A percentile compares a stretch with the other conserved stretches of the same genome.
phyloP scores from a whole-genome alignment of 2,797 vertebrate species.

The Leptoclinus maculatus region DNA sequence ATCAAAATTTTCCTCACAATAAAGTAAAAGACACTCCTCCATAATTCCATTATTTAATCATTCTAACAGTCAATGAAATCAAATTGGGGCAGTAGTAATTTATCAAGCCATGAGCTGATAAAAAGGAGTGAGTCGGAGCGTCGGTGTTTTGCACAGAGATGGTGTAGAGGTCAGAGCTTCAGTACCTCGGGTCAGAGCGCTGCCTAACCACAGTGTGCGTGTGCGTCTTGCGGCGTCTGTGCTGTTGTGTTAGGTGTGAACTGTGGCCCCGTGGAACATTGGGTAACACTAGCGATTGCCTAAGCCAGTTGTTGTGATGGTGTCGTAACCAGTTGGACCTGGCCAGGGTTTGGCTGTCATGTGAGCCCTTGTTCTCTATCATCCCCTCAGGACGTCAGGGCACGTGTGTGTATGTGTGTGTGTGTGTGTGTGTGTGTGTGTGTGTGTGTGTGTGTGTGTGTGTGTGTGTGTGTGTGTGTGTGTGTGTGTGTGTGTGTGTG shows the following conservation, averaged over 20 bases:
- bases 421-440: constrained; percentile 3
- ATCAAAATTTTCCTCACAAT: constrained; percentile 54
- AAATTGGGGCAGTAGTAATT: constrained; percentile 23
- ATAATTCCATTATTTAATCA: constrained; percentile 41
- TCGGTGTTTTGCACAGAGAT: constrained; percentile 25
- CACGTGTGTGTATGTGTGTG: constrained; percentile 38
- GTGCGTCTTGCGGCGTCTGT: constrained; percentile 46
- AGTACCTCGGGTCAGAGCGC: constrained; percentile 49
- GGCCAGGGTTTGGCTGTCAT: constrained; percentile 75
- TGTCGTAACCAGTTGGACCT: constrained; percentile 77
- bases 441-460: constrained; percentile 39
- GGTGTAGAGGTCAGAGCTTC: constrained; percentile 35
- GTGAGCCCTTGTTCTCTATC: constrained; percentile 77
- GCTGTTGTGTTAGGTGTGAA: constrained; percentile 79
- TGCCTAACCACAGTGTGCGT: constrained; percentile 49
- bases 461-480: constrained; percentile 38
- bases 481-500: not conserved
- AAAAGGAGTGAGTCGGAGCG: not conserved
- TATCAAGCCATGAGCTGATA: constrained; percentile 5
- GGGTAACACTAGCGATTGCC: constrained; percentile 78
- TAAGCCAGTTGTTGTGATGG: constrained; percentile 78
- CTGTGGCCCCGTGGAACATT: constrained; percentile 72
- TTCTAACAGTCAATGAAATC: constrained; percentile 35
- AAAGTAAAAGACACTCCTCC: constrained; percentile 29
- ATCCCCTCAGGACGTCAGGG: constrained; percentile 45